phyloP scores from a whole-genome alignment of 2,888 invertebrate genomes.

The Protonemura montana region DNA sequence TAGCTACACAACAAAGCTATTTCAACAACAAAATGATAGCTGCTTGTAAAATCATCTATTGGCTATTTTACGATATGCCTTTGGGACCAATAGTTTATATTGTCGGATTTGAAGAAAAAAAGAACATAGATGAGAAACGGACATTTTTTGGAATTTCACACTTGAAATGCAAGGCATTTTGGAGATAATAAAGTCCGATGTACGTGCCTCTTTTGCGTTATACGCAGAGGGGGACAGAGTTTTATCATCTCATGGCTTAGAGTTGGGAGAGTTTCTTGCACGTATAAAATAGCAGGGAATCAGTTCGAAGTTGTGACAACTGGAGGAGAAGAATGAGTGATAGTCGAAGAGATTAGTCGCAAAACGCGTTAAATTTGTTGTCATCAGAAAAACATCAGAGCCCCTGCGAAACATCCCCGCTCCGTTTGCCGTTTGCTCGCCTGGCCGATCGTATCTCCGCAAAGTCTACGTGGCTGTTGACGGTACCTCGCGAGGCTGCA shows the following conservation, averaged over 20 bases:
- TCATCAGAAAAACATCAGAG: slow-evolving; percentile 1
- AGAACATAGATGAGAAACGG: neutral
- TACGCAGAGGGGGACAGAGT: neutral
- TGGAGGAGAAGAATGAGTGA: slow-evolving; percentile 1
- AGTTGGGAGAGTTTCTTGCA: too few species aligned
- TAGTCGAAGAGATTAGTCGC: neutral
- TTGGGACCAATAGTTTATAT: neutral
- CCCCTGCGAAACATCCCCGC: neutral
- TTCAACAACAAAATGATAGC: slow-evolving; percentile 19
- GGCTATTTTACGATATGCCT: slow-evolving; percentile 16
- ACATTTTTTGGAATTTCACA: neutral
- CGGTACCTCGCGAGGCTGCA: neutral
- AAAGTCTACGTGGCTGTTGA: neutral
- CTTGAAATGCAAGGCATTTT: neutral
- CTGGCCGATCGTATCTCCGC: neutral
- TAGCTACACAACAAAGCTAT: neutral
- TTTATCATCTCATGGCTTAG: neutral
- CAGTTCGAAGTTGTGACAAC: neutral
- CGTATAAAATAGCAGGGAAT: neutral
- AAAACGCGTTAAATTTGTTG: slow-evolving; percentile 7
- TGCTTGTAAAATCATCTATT: slow-evolving; percentile 21
- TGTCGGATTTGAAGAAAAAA: neutral
- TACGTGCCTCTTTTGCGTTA: neutral
- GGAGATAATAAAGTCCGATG: neutral
- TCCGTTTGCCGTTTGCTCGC: neutral